Conservation (phyloP, 2,113 vertebrate genomes). For the Myiagra hebetior region DNA sequence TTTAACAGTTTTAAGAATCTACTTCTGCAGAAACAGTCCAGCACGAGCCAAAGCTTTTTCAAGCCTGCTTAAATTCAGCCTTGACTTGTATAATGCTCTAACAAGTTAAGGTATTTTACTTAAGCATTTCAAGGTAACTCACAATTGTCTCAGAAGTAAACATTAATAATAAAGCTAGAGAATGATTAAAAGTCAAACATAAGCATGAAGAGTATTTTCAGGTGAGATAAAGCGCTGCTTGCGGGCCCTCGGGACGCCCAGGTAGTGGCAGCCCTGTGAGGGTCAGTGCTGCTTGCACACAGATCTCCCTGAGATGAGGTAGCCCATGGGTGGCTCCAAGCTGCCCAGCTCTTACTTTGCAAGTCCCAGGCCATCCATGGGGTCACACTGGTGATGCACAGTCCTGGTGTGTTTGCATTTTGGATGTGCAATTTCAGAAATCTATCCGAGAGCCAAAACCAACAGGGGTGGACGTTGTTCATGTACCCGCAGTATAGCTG, state of each 20-base stretch:
- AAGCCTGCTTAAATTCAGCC: neutral
- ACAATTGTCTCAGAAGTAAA: neutral
- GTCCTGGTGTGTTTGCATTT: neutral
- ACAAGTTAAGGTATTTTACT: neutral
- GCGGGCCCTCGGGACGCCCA: fast-evolving
- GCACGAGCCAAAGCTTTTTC: neutral
- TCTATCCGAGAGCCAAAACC: neutral
- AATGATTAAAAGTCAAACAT: neutral
- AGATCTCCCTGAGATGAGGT: neutral
- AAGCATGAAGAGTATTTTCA: neutral
- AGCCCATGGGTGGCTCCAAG: fast-evolving
- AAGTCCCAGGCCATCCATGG: neutral
- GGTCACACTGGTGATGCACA: neutral
- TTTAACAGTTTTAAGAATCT: neutral
- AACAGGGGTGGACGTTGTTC: neutral
- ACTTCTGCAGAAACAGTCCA: neutral
- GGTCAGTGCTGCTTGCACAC: fast-evolving
- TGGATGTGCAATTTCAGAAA: neutral
- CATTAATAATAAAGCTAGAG: neutral
- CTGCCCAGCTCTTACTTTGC: neutral
- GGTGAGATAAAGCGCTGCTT: neutral
- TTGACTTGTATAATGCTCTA: neutral
- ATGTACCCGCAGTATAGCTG: neutral
- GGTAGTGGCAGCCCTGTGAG: neutral
- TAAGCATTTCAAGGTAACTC: neutral